Conservation (phyloP, 2,888 invertebrate genomes). For the Thalpophila matura region DNA sequence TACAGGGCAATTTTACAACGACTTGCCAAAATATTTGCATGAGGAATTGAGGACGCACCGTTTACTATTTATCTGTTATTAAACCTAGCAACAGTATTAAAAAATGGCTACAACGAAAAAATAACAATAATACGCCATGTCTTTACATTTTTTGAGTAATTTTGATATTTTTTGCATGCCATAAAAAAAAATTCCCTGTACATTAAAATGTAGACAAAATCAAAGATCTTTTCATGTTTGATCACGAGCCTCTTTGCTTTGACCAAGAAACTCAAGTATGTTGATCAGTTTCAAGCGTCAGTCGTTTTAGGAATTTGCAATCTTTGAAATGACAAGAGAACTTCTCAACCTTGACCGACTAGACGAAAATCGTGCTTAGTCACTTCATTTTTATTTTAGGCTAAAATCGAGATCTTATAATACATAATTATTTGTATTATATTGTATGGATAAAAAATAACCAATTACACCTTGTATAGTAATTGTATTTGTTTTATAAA, state of each 20-base stretch:
- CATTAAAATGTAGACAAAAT: neutral
- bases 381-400: no score
- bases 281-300: slow-evolving; percentile 30
- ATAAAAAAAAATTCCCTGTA: slow-evolving; percentile 9
- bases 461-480: neutral
- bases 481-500: neutral
- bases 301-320: slow-evolving; percentile 14
- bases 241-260: slow-evolving; percentile 12
- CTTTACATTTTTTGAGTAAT: no score
- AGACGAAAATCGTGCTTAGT: neutral
- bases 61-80: neutral
- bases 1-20: neutral
- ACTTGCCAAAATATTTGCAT: neutral
- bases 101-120: neutral
- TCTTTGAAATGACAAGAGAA: slow-evolving; percentile 9
- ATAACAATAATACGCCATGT: no score
- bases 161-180: neutral
- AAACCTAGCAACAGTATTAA: neutral
- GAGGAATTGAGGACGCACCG: neutral
- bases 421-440: no score
- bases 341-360: slow-evolving; percentile 20
- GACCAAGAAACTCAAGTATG: slow-evolving; percentile 20
- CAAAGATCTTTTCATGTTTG: slow-evolving; percentile 15
- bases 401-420: no score
- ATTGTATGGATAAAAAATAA: no score